These are phyloP conservation scores for Catharus ustulatus DNA, from an alignment of 2,797 vertebrate genomes.

Conservation along the genomic window DNA sequence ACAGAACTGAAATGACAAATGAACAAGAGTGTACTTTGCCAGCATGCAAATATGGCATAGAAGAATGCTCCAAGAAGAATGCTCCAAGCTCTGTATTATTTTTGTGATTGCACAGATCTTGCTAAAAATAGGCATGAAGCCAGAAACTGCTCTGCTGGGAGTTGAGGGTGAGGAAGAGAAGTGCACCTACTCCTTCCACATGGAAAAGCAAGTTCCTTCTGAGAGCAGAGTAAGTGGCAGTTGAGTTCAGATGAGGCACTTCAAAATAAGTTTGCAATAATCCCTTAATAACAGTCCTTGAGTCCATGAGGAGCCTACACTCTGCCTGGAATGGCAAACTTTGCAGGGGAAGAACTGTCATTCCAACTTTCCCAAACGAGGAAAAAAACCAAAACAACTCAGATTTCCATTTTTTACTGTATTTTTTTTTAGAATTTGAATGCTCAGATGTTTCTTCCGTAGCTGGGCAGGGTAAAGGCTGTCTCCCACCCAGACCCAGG, in stretches of 20 bases:
- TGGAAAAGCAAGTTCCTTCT: not conserved
- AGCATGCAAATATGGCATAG: not conserved
- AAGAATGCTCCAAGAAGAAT: not conserved
- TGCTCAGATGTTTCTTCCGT: not conserved
- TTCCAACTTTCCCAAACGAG: not conserved
- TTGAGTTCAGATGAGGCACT: not conserved
- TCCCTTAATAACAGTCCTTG: not conserved
- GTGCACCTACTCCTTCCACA: not conserved
- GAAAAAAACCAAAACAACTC: not conserved
- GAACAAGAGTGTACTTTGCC: not conserved
- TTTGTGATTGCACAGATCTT: not conserved
- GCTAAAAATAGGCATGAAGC: not conserved
- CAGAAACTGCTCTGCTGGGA: not conserved
- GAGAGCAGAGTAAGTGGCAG: not conserved
- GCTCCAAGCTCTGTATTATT: not conserved
- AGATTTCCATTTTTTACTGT: not conserved
- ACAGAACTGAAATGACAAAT: not conserved
- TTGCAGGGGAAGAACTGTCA: not conserved
- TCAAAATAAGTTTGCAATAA: not conserved
- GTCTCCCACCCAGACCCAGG: not conserved
- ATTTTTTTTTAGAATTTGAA: not conserved
- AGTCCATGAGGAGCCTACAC: not conserved
- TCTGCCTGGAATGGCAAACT: not conserved
- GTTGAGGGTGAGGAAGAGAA: not conserved
- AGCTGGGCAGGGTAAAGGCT: not conserved